Base-by-base conservation (phyloP, 2,113 vertebrate species). In the Lasiurus borealis region DNA sequence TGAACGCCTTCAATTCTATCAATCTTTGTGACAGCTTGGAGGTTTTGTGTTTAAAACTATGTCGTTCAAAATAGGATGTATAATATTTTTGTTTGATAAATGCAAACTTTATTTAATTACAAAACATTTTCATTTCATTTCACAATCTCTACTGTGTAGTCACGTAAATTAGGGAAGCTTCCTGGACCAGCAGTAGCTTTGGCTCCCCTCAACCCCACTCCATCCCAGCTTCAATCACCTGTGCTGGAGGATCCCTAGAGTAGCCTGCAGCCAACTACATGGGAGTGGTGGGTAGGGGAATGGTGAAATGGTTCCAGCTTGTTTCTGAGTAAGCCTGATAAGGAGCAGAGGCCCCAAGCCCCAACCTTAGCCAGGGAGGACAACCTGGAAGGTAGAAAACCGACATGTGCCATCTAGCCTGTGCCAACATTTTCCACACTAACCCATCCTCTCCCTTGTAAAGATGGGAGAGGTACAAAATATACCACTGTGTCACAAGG, bases 11-110 rank as follows among this genome's bases (percentile, higher is more conserved):
- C n/a, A 1, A 29, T 85, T 72, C 73, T 48, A 25, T 12, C 36
- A 44, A n/a, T 57, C 86, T 85, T 14, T 64, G 29, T 73, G 66
- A 81, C 8, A 82, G n/a, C 81, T 44, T 81, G n/a, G 27, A 73
- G 81, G 57, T 62, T 76, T 78, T 90, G 40, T 68, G 27, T 52
- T 71, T 78, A 69, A 76, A 36, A 54, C 40, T 68, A 44, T 40
- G 40, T 40, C 40, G 66, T 18, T 27, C 18, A 46, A 73, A 93
- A 11, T 31, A 78, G 34, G 64, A 93, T 44, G 18, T 75, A 12
- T 88, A 48, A 64, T 73, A n/a, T 40, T 93, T 83, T 77, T 90
- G 21, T 83, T 77, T 77, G 64, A 71, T 82, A 90, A 94, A 89
- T 69, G 36, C 19, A 85, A 68, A 31, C 19, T 73, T 78, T 50